Percentiles rank a stretch among this genome's conserved stretches.
These are phyloP conservation scores for Batillaria attramentaria DNA, from an alignment of 1,140 invertebrate species.

Conservation along the genomic window DNA sequence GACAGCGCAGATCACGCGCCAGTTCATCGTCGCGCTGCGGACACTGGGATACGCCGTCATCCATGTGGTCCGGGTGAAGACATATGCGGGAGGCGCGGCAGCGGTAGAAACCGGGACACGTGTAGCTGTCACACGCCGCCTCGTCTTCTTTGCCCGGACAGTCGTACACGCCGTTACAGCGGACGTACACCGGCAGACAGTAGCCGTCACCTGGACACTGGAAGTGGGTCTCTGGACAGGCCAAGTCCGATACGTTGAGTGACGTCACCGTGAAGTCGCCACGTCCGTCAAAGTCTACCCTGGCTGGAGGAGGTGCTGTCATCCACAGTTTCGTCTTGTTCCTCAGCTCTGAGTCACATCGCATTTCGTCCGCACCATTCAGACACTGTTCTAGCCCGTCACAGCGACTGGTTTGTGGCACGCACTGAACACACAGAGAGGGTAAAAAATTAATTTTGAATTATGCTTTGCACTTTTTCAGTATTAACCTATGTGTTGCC, in stretches of 20 bases:
- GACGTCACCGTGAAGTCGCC: neutral
- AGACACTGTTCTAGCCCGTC: too few species aligned
- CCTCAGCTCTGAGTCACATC: neutral
- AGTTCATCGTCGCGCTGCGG: conserved; percentile 35
- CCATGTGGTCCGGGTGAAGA: conserved; percentile 15
- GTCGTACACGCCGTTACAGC: conserved; percentile 32
- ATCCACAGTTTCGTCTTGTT: neutral
- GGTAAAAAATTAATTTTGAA: too few species aligned
- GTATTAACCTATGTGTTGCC: too few species aligned
- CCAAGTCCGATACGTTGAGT: neutral
- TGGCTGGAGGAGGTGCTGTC: neutral
- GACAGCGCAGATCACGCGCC: conserved; percentile 15
- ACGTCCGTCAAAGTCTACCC: neutral
- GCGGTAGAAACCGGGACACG: conserved; percentile 21
- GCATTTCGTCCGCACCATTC: too few species aligned
- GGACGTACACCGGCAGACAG: too few species aligned
- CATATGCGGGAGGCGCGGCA: conserved; percentile 28
- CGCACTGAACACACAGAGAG: too few species aligned
- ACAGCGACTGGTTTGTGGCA: too few species aligned
- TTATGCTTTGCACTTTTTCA: too few species aligned
- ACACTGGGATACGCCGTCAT: conserved; percentile 33
- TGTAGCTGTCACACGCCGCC: conserved; percentile 3
- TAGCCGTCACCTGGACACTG: conserved; percentile 4
- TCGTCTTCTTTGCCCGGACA: conserved; percentile 32
- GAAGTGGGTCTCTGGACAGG: conserved; percentile 17